Percentiles rank a stretch among this genome's conserved stretches.
Conservation (phyloP, 2,888 invertebrate genomes). For the Coelopa pilipes region DNA sequence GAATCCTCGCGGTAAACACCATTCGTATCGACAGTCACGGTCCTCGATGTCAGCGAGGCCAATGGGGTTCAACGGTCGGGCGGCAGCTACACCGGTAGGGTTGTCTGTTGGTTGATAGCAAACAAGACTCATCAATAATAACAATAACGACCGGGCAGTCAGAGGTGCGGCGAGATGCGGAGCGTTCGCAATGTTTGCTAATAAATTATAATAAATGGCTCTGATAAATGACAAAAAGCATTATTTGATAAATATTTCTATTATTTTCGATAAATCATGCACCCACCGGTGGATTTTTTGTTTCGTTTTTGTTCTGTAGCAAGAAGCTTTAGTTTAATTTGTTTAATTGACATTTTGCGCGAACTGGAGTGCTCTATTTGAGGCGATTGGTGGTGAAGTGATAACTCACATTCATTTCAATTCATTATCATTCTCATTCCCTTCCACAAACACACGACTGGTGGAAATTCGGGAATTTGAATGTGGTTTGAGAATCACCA, state of each 20-base stretch:
- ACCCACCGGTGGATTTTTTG: neutral
- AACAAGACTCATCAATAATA: slow-evolving; percentile 3
- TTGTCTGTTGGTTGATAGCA: neutral
- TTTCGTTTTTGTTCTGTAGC: neutral
- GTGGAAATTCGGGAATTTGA: neutral
- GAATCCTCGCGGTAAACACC: no score
- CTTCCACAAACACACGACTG: neutral
- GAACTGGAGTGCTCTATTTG: no score
- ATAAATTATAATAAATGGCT: slow-evolving; percentile 14
- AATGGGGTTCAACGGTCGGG: neutral
- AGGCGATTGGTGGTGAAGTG: no score
- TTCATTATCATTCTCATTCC: neutral
- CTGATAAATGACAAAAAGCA: slow-evolving; percentile 16
- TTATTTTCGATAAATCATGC: neutral
- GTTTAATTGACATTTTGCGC: neutral
- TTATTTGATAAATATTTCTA: slow-evolving; percentile 11
- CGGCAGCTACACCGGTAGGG: neutral
- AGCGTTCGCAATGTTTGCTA: slow-evolving; percentile 3
- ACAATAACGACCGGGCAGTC: slow-evolving; percentile 4
- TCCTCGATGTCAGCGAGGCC: neutral
- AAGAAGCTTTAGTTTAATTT: neutral
- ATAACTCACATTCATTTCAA: no score
- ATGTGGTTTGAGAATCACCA: no score
- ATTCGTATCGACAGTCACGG: neutral
- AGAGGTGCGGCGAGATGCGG: no score